phyloP scores from a whole-genome alignment of 2,113 vertebrate genomes.

The Poicephalus gulielmi region DNA sequence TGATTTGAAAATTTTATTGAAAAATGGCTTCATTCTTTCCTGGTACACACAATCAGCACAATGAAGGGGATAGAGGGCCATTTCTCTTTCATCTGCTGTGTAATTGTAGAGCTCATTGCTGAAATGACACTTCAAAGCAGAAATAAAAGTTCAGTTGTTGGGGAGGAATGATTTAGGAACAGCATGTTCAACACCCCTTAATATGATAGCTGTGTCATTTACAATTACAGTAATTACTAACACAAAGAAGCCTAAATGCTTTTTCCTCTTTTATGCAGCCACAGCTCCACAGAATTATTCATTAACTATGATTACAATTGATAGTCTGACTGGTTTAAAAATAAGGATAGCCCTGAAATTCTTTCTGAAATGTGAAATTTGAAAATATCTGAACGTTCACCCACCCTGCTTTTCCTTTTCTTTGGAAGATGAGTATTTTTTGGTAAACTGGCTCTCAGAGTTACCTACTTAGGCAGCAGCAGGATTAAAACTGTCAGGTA shows the following conservation, averaged over 20 bases:
- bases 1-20: not conserved
- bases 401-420: not conserved
- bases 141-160: not conserved
- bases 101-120: not conserved
- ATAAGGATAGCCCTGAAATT: not conserved
- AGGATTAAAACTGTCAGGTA: not conserved
- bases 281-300: not conserved
- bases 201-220: slow-evolving; percentile 15
- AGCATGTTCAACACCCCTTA: not conserved
- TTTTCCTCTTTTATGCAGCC: not conserved
- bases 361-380: not conserved
- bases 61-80: not conserved
- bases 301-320: not conserved
- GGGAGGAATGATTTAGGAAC: not conserved
- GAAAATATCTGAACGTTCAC: not conserved
- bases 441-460: not conserved
- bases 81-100: not conserved
- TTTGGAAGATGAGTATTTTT: not conserved
- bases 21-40: not conserved
- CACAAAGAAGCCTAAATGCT: not conserved
- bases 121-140: slow-evolving; percentile 12
- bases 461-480: not conserved
- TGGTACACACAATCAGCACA: not conserved
- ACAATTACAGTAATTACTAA: not conserved
- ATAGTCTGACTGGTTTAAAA: not conserved